These are phyloP conservation scores for Drosophila nr. fundita DNA, from an alignment of 2,888 invertebrate species.

Conservation along the genomic window DNA sequence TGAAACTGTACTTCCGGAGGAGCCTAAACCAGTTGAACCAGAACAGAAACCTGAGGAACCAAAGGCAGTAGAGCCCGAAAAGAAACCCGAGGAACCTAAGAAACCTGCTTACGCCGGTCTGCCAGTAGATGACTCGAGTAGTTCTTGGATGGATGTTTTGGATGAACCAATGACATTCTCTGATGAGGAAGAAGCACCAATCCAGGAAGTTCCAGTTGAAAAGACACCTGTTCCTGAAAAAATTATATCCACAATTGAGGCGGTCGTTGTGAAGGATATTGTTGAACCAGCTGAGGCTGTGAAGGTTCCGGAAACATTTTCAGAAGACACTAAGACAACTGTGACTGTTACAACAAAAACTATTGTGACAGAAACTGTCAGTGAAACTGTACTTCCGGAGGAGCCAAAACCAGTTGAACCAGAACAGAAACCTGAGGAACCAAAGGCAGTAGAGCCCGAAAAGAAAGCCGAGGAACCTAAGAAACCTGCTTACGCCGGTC, in stretches of 20 bases:
- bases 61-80: conserved; percentile 7
- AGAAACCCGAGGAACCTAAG: conserved; percentile 6
- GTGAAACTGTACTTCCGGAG: conserved; percentile 5
- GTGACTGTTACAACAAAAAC: conserved; percentile 31
- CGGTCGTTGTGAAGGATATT: background rate
- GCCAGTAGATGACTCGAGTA: conserved; percentile 21
- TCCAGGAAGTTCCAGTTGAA: conserved; percentile 3
- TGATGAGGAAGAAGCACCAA: conserved; percentile 54
- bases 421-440: conserved; percentile 62
- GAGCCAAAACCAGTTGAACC: conserved; percentile 12
- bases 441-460: background rate
- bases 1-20: background rate
- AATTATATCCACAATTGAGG: conserved; percentile 1
- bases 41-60: conserved; percentile 28
- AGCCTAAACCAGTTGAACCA: conserved; percentile 3
- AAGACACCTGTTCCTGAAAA: conserved; percentile 45
- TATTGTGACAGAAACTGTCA: conserved; percentile 20
- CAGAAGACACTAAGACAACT: conserved; percentile 18
- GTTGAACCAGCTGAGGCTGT: background rate
- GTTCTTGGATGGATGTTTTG: conserved; percentile 78
- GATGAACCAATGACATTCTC: conserved; percentile 82
- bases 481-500: conserved; percentile 70
- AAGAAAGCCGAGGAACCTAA: conserved; percentile 54
- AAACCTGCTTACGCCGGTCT: conserved; percentile 16
- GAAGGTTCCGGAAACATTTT: background rate